A percentile compares a stretch with the other conserved stretches of the same genome.
Conservation (phyloP, 1,140 invertebrate genomes). For the Acromyrmex heyeri region DNA sequence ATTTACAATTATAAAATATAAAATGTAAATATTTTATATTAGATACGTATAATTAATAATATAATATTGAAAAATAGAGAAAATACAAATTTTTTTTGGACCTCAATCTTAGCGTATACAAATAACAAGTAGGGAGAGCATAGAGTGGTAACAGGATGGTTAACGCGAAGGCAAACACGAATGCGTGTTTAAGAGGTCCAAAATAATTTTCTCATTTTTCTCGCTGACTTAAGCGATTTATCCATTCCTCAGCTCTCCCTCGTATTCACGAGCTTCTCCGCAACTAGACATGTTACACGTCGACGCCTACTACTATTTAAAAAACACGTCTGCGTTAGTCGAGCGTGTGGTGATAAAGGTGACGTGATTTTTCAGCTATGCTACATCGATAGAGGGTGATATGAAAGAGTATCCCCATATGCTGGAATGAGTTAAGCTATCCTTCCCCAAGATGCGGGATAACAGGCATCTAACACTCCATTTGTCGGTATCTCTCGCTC, state of each 20-base stretch:
- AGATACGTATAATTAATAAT: not conserved
- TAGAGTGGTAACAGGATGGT: conserved; percentile 25
- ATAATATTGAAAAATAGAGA: not conserved
- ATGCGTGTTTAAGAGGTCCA: conserved; percentile 30
- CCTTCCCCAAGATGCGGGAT: conserved; percentile 50
- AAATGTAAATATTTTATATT: not conserved
- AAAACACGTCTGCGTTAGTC: conserved; percentile 61
- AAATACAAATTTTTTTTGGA: not conserved
- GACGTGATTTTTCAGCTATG: conserved; percentile 75
- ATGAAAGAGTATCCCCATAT: conserved; percentile 55
- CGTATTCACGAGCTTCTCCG: conserved; percentile 18
- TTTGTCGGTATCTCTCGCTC: conserved; percentile 70
- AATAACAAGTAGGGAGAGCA: conserved; percentile 31
- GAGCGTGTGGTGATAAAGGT: conserved; percentile 69
- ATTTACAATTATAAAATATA: not conserved
- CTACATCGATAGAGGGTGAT: conserved; percentile 74
- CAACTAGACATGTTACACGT: conserved; percentile 49
- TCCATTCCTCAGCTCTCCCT: conserved; percentile 53
- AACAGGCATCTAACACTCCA: conserved; percentile 71
- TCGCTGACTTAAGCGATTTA: conserved; percentile 72
- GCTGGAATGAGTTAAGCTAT: conserved; percentile 49
- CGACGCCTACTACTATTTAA: conserved; percentile 68
- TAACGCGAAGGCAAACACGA: conserved; percentile 36
- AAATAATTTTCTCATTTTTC: conserved; percentile 77
- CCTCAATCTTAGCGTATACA: conserved; percentile 3